phyloP scores from a whole-genome alignment of 2,113 vertebrate genomes.

The Lepus timidus region DNA sequence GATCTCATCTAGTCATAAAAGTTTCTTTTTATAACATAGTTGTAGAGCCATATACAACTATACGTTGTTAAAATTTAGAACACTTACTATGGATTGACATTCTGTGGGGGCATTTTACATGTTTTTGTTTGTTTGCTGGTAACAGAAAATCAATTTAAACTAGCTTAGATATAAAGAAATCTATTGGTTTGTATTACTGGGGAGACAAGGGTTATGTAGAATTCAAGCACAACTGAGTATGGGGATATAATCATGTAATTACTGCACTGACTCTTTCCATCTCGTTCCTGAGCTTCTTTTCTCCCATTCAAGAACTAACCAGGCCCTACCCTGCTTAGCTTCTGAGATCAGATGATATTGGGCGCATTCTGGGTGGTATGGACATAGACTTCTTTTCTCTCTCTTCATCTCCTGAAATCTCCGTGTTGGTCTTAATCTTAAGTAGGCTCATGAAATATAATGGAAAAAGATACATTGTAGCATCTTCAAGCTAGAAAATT shows the following conservation, averaged over 20 bases:
- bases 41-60: neutral
- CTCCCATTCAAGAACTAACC: neutral
- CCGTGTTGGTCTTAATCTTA: neutral
- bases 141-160: conserved; percentile 32
- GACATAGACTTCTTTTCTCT: neutral
- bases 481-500: neutral
- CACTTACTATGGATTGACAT: neutral
- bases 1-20: neutral
- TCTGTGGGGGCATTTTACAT: neutral
- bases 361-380: too few relatives aligned
- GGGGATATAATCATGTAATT: neutral
- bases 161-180: neutral
- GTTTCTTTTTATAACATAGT: neutral
- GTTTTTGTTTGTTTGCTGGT: neutral
- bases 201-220: neutral
- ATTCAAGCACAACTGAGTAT: neutral
- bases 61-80: neutral
- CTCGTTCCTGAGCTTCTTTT: neutral
- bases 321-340: too few relatives aligned
- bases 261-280: neutral
- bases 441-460: neutral
- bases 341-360: too few relatives aligned
- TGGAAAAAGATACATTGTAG: neutral
- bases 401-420: neutral
- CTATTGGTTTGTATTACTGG: neutral